Evolutionary conservation across 1,140 invertebrate species (phyloP).

Genomic region (Octopus bimaculoides): DNA sequence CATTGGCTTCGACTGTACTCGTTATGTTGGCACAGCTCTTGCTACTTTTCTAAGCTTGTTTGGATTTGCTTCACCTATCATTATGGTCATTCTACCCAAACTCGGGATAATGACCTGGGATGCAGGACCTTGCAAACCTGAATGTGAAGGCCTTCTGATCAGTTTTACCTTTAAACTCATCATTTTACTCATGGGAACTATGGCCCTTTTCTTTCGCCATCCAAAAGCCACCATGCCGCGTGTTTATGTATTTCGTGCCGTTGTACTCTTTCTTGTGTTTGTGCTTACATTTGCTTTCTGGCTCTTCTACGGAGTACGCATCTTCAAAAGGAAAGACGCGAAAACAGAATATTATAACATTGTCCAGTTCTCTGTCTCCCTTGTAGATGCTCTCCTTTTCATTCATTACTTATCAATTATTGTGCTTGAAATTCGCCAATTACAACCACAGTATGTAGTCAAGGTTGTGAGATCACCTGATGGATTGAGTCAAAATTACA

Average conservation of each 20-base stretch:
- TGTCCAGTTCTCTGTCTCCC: constrained; percentile 84
- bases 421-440: constrained; percentile 85
- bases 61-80: constrained; percentile 86
- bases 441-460: constrained; percentile 85
- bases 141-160: constrained; percentile 86
- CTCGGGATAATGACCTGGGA: constrained; percentile 61
- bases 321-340: constrained; percentile 46
- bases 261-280: constrained; percentile 84
- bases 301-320: constrained; percentile 92
- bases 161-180: constrained; percentile 89
- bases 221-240: constrained; percentile 80
- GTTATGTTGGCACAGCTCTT: constrained; percentile 66
- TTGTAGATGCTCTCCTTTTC: constrained; percentile 89
- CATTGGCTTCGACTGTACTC: constrained; percentile 56
- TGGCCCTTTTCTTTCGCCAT: constrained; percentile 69
- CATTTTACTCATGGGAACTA: constrained; percentile 86
- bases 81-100: constrained; percentile 91
- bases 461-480: constrained; percentile 92
- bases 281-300: constrained; percentile 94
- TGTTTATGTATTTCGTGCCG: constrained; percentile 85
- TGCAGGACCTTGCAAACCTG: constrained; percentile 69
- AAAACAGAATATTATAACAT: constrained; percentile 61
- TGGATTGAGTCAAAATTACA: constrained; percentile 72
- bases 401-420: constrained; percentile 93
- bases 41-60: constrained; percentile 74